phyloP scores from a whole-genome alignment of 2,888 invertebrate species.

The Apotomis betuletana region DNA sequence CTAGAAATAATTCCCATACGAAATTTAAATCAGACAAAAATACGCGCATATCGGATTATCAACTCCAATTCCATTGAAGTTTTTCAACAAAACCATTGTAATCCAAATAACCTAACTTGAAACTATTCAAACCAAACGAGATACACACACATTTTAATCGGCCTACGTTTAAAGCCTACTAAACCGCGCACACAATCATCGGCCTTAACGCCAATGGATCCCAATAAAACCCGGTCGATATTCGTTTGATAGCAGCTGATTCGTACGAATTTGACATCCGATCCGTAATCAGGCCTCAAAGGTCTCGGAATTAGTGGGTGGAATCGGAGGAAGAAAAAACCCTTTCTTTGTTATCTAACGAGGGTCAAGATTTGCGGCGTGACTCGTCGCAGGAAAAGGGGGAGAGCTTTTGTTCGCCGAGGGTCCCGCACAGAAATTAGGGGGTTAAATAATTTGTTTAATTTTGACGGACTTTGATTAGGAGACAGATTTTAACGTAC shows the following conservation, averaged over 20 bases:
- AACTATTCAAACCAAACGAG: not conserved
- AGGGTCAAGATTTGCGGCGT: constrained; percentile 57
- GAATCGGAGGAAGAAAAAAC: constrained; percentile 56
- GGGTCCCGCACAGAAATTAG: constrained; percentile 26
- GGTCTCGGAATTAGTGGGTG: constrained; percentile 53
- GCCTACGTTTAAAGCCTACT: not conserved
- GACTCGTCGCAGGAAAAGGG: constrained; percentile 23
- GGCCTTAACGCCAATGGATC: not conserved
- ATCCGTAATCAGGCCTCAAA: constrained; percentile 46
- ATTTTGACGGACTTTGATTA: no score
- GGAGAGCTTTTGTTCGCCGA: constrained; percentile 3
- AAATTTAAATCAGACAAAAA: no score
- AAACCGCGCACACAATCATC: not conserved
- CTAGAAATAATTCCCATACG: no score
- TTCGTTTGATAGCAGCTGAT: constrained; percentile 32
- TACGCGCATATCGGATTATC: no score
- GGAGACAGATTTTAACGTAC: no score
- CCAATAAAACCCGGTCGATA: not conserved
- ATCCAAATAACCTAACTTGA: not conserved
- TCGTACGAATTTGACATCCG: constrained; percentile 37
- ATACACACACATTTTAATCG: not conserved
- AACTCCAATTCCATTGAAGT: no score
- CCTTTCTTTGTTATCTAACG: constrained; percentile 62
- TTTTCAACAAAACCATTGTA: no score
- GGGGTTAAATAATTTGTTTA: no score